These are phyloP conservation scores for Melanotaenia nigrans DNA, from an alignment of 2,797 vertebrate species.

Conservation along the genomic window DNA sequence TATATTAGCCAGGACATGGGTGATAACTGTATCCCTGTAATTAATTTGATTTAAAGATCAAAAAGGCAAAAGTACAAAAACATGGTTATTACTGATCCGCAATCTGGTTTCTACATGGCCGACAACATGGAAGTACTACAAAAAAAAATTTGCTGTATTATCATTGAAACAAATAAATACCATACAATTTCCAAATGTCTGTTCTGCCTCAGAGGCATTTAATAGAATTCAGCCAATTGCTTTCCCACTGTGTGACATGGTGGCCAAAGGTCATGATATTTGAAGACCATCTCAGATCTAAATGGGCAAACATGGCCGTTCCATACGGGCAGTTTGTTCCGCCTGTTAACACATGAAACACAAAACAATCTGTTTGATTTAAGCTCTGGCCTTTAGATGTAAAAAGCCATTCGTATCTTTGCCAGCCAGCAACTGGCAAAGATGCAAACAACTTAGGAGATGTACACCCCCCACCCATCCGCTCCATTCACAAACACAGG, in stretches of 20 bases:
- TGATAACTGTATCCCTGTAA: constrained; percentile 57
- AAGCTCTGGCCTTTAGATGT: constrained; percentile 20
- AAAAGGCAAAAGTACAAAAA: constrained; percentile 40
- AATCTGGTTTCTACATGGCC: constrained; percentile 15
- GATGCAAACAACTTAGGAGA: constrained; percentile 17
- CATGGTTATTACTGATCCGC: constrained; percentile 24
- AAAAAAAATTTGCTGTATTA: neutral
- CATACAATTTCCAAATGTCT: neutral
- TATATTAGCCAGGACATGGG: constrained; percentile 47
- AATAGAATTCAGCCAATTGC: constrained; percentile 26
- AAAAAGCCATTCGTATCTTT: constrained; percentile 27
- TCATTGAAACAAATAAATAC: neutral
- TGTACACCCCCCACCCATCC: constrained; percentile 7
- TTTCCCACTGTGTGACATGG: constrained; percentile 13
- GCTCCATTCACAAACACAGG: constrained; percentile 53
- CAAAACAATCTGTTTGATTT: constrained; percentile 38
- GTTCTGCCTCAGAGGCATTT: neutral
- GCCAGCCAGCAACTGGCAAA: constrained; percentile 10
- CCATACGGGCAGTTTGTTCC: constrained; percentile 16
- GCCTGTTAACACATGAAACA: constrained; percentile 42
- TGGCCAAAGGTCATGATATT: constrained; percentile 60
- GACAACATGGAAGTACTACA: neutral
- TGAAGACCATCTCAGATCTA: constrained; percentile 40
- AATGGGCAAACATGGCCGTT: constrained; percentile 42
- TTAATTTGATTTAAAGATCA: constrained; percentile 58